Evolutionary conservation across 2,888 invertebrate species (phyloP).

Genomic region (Kryphioiulus occultus): DNA sequence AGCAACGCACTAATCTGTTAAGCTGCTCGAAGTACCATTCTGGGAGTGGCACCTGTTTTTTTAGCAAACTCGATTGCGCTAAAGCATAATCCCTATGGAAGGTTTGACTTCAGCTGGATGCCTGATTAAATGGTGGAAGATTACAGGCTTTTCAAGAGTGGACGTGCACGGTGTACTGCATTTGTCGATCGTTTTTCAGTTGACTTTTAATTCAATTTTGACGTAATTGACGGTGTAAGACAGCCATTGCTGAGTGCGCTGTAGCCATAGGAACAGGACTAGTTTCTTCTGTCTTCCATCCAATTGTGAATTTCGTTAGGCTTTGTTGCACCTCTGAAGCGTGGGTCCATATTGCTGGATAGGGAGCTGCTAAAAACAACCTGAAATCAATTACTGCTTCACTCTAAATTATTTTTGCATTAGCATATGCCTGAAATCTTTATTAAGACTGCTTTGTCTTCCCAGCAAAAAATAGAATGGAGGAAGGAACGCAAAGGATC

Average conservation of each 20-base stretch:
- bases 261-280: background rate
- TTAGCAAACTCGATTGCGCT: no score
- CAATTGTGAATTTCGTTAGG: background rate
- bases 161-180: no score
- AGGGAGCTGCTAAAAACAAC: background rate
- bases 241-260: background rate
- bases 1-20: no score
- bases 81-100: no score
- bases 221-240: background rate
- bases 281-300: background rate
- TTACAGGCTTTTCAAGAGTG: no score
- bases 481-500: background rate
- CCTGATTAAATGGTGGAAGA: no score
- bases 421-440: background rate
- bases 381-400: background rate
- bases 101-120: no score
- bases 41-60: no score
- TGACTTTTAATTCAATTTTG: background rate
- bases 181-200: background rate
- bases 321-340: background rate
- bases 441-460: background rate
- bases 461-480: background rate
- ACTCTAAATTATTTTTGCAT: background rate
- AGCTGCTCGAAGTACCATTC: no score
- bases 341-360: background rate